Conservation (phyloP, 2,888 invertebrate species). For the Chydorus sphaericus region DNA sequence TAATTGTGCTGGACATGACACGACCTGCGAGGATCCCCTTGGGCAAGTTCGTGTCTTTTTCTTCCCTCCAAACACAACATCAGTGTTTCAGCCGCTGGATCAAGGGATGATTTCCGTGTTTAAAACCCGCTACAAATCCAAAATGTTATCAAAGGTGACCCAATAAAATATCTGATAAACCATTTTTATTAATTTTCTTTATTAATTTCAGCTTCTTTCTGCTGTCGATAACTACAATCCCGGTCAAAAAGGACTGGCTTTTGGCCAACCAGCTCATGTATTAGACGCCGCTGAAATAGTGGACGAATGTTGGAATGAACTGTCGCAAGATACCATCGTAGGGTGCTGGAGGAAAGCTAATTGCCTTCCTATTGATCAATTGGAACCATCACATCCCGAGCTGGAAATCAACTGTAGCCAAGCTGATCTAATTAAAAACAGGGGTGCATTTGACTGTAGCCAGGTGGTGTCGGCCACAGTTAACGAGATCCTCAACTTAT, state of each 20-base stretch:
- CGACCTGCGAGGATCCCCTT: not conserved
- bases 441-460: no score
- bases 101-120: not conserved
- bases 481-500: no score
- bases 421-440: no score
- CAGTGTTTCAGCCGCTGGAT: not conserved
- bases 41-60: not conserved
- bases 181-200: no score
- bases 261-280: not conserved
- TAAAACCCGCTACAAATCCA: conserved; percentile 1
- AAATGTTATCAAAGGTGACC: no score
- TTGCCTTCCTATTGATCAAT: no score
- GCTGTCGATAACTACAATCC: not conserved
- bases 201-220: not conserved
- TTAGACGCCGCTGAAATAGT: not conserved
- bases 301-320: not conserved
- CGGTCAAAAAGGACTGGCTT: not conserved
- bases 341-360: no score
- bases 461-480: no score
- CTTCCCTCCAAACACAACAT: not conserved
- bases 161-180: no score
- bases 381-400: no score
- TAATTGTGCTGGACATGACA: not conserved
- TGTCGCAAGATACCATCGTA: no score
- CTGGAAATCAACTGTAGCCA: no score